These are phyloP conservation scores for Ailuropoda melanoleuca DNA, from an alignment of 2,113 vertebrate species.

Conservation along the genomic window DNA sequence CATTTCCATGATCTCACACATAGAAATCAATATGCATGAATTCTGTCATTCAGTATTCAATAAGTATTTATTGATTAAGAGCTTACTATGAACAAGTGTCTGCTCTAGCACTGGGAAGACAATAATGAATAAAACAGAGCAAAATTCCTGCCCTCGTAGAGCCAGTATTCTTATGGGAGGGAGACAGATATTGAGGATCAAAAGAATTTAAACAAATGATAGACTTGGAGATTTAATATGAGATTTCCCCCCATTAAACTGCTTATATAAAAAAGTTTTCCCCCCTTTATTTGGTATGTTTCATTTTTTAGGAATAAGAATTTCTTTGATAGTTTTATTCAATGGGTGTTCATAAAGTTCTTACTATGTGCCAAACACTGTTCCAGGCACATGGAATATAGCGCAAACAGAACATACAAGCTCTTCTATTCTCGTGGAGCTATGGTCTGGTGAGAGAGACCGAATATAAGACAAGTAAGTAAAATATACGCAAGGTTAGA, in stretches of 20 bases:
- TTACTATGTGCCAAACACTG: neutral
- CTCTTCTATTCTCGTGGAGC: neutral
- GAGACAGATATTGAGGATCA: neutral
- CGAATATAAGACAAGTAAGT: neutral
- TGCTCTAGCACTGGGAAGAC: neutral
- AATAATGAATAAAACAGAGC: neutral
- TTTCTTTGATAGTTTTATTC: neutral
- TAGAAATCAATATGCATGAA: neutral
- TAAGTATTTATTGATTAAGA: neutral
- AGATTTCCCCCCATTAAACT: neutral
- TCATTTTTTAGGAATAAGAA: neutral
- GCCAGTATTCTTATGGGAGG: neutral
- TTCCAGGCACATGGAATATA: neutral
- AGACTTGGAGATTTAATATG: neutral
- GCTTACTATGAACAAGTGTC: neutral
- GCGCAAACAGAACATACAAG: neutral
- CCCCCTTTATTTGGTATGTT: neutral
- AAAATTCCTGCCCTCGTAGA: neutral
- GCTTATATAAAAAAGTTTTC: neutral
- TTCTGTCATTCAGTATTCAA: neutral
- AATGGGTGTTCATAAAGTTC: neutral
- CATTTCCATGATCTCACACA: neutral
- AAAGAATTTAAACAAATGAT: neutral
- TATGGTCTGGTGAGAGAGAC: neutral
- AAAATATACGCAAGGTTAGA: neutral